Evolutionary conservation across 2,113 vertebrate species (phyloP).

Genomic region (Sinocyclocheilus maitianheensis): DNA sequence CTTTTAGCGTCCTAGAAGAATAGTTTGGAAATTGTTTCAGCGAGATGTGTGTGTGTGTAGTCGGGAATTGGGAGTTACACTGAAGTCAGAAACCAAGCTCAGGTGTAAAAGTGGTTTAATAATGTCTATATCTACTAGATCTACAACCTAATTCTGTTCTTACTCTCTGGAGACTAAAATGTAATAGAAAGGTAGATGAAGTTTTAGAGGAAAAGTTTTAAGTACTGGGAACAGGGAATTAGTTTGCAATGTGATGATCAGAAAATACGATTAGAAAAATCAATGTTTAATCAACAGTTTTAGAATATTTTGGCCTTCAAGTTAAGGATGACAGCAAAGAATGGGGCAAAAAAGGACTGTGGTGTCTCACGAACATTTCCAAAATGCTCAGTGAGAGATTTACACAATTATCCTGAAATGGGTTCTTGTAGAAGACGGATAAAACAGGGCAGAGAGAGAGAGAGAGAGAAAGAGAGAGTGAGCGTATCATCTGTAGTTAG

Average conservation of each 20-base stretch:
- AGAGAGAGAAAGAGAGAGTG: not conserved
- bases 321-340: not conserved
- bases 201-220: constrained; percentile 18
- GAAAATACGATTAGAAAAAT: constrained; percentile 7
- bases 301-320: not conserved
- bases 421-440: not conserved
- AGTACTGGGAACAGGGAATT: not conserved
- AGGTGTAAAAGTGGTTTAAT: constrained; percentile 36
- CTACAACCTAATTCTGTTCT: constrained; percentile 14
- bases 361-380: not conserved
- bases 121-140: constrained; percentile 33
- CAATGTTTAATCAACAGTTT: constrained; percentile 25
- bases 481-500: constrained; percentile 39
- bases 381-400: not conserved
- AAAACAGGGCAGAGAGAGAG: not conserved
- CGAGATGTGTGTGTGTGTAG: constrained; percentile 32
- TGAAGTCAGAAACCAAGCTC: constrained; percentile 23
- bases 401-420: not conserved
- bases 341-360: not conserved
- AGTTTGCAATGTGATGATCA: not conserved
- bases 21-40: constrained; percentile 44
- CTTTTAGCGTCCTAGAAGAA: constrained; percentile 47
- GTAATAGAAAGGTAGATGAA: constrained; percentile 19
- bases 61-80: constrained; percentile 29
- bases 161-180: not conserved